Percentiles rank a stretch among this genome's conserved stretches.
Conservation (phyloP, 2,113 vertebrate genomes). For the Myodes glareolus region DNA sequence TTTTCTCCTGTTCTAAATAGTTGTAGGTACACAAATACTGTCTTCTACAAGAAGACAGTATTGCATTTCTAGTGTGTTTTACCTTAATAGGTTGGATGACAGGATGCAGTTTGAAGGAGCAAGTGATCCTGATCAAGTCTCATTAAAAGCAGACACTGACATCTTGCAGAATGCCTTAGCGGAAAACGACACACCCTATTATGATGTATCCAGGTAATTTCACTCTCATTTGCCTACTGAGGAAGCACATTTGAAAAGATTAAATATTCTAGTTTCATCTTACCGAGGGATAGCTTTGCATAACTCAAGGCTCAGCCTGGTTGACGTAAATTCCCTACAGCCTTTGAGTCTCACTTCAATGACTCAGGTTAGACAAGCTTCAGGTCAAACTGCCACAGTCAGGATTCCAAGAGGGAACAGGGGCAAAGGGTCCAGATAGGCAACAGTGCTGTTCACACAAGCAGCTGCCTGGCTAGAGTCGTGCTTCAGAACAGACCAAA, state of each 20-base stretch:
- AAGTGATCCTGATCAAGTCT: slow-evolving; percentile 84
- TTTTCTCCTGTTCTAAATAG: background rate
- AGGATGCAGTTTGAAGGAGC: slow-evolving; percentile 84
- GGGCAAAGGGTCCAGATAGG: background rate
- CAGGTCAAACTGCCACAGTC: background rate
- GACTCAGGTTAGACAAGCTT: background rate
- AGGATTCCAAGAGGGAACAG: background rate
- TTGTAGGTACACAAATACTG: background rate
- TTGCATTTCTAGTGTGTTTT: slow-evolving; percentile 18
- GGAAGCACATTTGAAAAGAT: slow-evolving; percentile 12
- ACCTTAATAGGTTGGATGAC: slow-evolving; percentile 84
- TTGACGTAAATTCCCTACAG: background rate
- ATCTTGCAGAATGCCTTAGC: slow-evolving; percentile 85
- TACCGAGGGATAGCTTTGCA: background rate
- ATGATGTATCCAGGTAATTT: slow-evolving; percentile 88
- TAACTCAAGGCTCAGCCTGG: background rate
- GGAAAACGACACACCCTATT: slow-evolving; percentile 89
- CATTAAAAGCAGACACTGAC: slow-evolving; percentile 85
- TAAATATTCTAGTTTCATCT: background rate
- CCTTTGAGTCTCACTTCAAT: background rate
- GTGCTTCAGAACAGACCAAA: background rate
- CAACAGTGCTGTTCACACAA: background rate
- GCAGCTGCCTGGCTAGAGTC: background rate
- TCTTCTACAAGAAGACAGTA: background rate
- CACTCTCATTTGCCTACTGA: slow-evolving; percentile 6